Evolutionary conservation across 2,797 vertebrate genomes (phyloP).

Genomic region (Danionella dracula): DNA sequence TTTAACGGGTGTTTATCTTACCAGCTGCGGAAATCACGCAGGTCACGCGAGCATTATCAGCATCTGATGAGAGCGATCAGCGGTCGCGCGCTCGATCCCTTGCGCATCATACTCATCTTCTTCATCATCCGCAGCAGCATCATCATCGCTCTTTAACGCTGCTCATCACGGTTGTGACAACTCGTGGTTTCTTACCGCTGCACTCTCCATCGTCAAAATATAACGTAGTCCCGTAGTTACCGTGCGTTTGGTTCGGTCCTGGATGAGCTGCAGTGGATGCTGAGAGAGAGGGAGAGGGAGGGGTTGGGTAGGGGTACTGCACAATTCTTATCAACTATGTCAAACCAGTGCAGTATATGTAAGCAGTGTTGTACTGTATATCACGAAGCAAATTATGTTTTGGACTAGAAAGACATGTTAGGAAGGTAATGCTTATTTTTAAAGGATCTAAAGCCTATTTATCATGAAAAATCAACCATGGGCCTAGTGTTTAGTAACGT

Average conservation of each 20-base stretch:
- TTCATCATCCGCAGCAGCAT: conserved; percentile 11
- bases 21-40: conserved; percentile 62
- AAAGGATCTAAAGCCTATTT: too few species aligned
- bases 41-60: conserved; percentile 65
- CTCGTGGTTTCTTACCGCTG: conserved; percentile 38
- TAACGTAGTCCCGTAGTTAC: conserved; percentile 43
- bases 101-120: conserved; percentile 16
- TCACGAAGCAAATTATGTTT: too few species aligned
- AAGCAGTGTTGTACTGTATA: too few species aligned
- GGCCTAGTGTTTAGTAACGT: too few species aligned
- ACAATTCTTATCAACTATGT: too few species aligned
- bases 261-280: conserved; percentile 57
- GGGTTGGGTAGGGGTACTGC: too few species aligned
- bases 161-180: neutral
- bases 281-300: conserved; percentile 29
- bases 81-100: conserved; percentile 47
- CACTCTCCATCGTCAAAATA: conserved; percentile 50
- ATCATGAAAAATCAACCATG: too few species aligned
- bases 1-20: conserved; percentile 54
- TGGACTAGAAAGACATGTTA: too few species aligned
- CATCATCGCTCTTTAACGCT: conserved; percentile 37
- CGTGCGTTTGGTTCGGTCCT: conserved; percentile 45
- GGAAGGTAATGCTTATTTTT: too few species aligned
- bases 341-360: too few species aligned
- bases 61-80: conserved; percentile 57